Conservation (phyloP, 2,113 vertebrate species). For the Pollachius pollachius region DNA sequence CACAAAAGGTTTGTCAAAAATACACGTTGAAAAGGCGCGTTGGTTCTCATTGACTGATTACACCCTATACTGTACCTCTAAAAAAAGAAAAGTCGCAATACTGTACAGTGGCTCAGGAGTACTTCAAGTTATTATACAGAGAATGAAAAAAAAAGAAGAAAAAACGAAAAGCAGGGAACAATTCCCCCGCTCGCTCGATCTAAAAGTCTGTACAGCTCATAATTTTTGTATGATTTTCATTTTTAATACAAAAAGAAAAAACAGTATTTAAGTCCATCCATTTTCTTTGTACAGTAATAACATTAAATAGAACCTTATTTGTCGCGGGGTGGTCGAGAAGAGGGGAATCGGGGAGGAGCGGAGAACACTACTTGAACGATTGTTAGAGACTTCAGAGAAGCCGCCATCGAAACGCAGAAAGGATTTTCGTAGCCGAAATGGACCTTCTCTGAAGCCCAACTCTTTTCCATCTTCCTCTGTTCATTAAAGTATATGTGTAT, state of each 20-base stretch:
- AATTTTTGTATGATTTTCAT: constrained; percentile 52
- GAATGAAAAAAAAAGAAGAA: constrained; percentile 55
- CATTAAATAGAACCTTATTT: constrained; percentile 58
- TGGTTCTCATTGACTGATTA: constrained; percentile 68
- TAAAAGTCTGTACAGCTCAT: constrained; percentile 62
- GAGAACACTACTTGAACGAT: constrained; percentile 1
- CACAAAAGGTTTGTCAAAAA: constrained; percentile 51
- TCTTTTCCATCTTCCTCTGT: not conserved
- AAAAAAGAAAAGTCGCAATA: constrained; percentile 54
- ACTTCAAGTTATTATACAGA: constrained; percentile 52
- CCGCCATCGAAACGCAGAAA: constrained; percentile 24
- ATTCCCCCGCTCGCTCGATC: constrained; percentile 44
- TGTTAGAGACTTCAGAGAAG: not conserved
- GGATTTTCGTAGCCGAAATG: constrained; percentile 22
- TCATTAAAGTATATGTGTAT: not conserved
- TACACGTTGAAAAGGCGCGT: constrained; percentile 71
- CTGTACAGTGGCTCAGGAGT: constrained; percentile 69
- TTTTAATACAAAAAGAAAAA: constrained; percentile 65
- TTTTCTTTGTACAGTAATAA: constrained; percentile 73
- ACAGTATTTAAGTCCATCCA: constrained; percentile 56
- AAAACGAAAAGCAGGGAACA: constrained; percentile 49
- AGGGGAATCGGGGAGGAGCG: constrained; percentile 38
- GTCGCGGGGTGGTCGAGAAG: constrained; percentile 44
- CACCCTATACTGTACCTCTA: constrained; percentile 64
- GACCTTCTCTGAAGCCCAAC: constrained; percentile 14